Evolutionary conservation across 2,888 invertebrate genomes (phyloP).

Genomic region (Caenorhabditis becei): DNA sequence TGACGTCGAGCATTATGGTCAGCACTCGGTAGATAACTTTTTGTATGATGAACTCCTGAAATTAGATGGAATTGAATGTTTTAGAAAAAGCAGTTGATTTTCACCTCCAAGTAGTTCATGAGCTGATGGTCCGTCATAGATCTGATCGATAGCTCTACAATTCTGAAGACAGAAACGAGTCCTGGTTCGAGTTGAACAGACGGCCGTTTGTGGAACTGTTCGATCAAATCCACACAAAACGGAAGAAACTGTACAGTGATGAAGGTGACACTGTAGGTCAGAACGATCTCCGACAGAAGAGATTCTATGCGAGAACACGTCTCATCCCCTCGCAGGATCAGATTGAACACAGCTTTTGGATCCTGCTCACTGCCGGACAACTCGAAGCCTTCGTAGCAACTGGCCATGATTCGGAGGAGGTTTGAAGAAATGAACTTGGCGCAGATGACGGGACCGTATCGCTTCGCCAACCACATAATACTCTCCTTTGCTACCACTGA

Average conservation of each 20-base stretch:
- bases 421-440: constrained; percentile 89
- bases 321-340: constrained; percentile 86
- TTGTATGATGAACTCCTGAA: constrained; percentile 90
- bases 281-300: constrained; percentile 91
- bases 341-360: constrained; percentile 52
- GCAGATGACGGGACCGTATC: constrained; percentile 94
- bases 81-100: neutral
- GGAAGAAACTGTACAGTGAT: constrained; percentile 91
- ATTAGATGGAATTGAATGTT: constrained; percentile 42
- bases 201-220: constrained; percentile 89
- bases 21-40: constrained; percentile 86
- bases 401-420: constrained; percentile 92
- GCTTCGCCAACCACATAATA: constrained; percentile 86
- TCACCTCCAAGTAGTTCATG: constrained; percentile 91
- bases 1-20: constrained; percentile 43
- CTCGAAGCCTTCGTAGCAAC: constrained; percentile 89
- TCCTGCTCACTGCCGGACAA: constrained; percentile 21
- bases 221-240: constrained; percentile 89
- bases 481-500: constrained; percentile 76
- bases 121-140: constrained; percentile 90
- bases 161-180: constrained; percentile 89
- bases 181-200: constrained; percentile 92
- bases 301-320: constrained; percentile 92
- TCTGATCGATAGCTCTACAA: constrained; percentile 89
- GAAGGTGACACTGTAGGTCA: constrained; percentile 91